These are phyloP conservation scores for Clarias magur DNA, from an alignment of 2,113 vertebrate genomes.

Conservation along the genomic window DNA sequence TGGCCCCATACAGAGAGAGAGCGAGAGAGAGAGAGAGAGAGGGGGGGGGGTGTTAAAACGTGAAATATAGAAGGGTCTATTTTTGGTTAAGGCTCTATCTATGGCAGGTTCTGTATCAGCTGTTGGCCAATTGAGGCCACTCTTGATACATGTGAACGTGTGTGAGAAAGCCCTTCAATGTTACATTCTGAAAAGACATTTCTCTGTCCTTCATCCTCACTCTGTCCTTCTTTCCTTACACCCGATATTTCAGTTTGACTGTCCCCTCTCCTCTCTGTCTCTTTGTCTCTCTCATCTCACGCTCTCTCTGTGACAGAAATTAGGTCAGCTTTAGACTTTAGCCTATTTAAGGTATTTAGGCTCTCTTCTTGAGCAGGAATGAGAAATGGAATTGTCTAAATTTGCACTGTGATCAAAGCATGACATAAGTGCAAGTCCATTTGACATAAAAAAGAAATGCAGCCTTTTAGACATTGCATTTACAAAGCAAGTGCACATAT, in stretches of 20 bases:
- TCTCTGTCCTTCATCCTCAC: conserved; percentile 20
- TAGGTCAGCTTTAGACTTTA: conserved; percentile 63
- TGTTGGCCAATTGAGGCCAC: conserved; percentile 42
- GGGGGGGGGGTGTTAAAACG: conserved; percentile 34
- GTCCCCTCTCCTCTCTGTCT: not conserved
- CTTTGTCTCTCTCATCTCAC: conserved; percentile 24
- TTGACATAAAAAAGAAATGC: conserved; percentile 14
- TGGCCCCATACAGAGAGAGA: conserved; percentile 6
- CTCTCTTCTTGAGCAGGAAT: conserved; percentile 42
- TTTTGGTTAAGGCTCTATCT: conserved; percentile 31
- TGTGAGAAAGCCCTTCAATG: conserved; percentile 44
- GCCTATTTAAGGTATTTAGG: conserved; percentile 64
- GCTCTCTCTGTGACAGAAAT: conserved; percentile 63
- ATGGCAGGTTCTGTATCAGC: conserved; percentile 41
- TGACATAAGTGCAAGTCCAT: conserved; percentile 30
- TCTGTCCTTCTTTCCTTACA: conserved; percentile 26
- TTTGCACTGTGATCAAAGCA: conserved; percentile 56
- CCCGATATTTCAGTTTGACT: conserved; percentile 18
- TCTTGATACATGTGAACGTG: conserved; percentile 25
- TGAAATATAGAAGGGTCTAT: conserved; percentile 51
- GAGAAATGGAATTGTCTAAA: conserved; percentile 46
- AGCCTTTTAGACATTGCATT: conserved; percentile 9
- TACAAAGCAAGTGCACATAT: not conserved
- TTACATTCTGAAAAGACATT: conserved; percentile 12
- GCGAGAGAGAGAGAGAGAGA: conserved; percentile 30